Base-by-base conservation (phyloP, 2,797 vertebrate species). In the Halcyon chelicuti region DNA sequence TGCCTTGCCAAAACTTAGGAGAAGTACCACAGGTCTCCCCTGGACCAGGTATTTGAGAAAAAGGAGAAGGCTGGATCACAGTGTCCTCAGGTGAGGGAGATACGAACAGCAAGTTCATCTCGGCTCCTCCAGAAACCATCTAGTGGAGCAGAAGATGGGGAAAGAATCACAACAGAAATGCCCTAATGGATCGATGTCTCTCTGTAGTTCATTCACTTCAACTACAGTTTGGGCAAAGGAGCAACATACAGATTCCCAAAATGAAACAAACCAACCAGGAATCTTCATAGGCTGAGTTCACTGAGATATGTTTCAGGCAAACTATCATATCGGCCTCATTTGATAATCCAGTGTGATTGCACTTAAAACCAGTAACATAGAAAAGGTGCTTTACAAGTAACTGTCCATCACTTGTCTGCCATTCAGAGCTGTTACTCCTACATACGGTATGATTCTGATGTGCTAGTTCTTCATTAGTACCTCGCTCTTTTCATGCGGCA, bases 131-230 rank as follows among this genome's bases (percentile, higher is more conserved):
- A 74, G 13, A 63, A 74, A 65, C 60, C 20, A 31, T 7, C 2
- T 2, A 46, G 26, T 3, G 2, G 44, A 57, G 39, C 6, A 6
- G 31, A 68, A 44, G 7, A 0, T 3, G 19, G 17, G 46, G 33
- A 80, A 74, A 20, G 22, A 60, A 31, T 15, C 67, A 28, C 25
- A 33, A 14, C 14, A 39, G 65, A 85, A 49, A 1, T 47, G 61
- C 31, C 47, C 8, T 29, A 10, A 44, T 8, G 47, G 44, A 55
- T 31, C 3, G 2, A 70, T 37, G 46, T 35, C 40, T 73, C 39
- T 66, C 54, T 72, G 21, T 4, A 47, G 23, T 5, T 75, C 40
- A 14, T 26, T 74, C 39, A 7, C 31, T 75, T 83, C 68, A 71
- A 46, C 33, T 33, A 25, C 55, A 60, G 33, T 14, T 51, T 5